Evolutionary conservation across 1,140 invertebrate genomes (phyloP).

Genomic region (Drosophila orosa): DNA sequence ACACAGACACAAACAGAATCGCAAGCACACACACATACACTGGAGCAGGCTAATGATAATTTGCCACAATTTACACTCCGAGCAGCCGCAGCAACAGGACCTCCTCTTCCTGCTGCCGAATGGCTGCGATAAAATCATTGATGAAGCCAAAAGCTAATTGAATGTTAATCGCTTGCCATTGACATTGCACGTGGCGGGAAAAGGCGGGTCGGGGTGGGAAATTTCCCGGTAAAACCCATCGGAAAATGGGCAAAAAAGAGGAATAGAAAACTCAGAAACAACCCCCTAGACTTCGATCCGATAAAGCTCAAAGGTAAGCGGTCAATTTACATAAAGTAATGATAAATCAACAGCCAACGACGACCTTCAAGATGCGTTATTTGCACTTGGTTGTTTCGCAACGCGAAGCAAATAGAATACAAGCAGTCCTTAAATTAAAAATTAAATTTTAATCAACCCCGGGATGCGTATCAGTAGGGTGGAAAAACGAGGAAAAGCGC

Average conservation of each 20-base stretch:
- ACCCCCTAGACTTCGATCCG: constrained; percentile 18
- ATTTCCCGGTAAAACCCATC: constrained; percentile 4
- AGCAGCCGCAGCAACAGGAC: constrained; percentile 60
- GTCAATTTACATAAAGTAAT: constrained; percentile 74
- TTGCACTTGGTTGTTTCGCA: constrained; percentile 43
- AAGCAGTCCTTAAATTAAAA: constrained; percentile 82
- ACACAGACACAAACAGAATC: constrained; percentile 20
- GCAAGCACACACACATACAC: constrained; percentile 17
- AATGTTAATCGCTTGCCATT: constrained; percentile 83
- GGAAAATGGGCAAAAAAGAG: constrained; percentile 13
- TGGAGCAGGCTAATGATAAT: constrained; percentile 75
- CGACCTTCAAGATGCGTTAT: constrained; percentile 43
- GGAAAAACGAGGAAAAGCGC: not conserved
- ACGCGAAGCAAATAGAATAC: constrained; percentile 66
- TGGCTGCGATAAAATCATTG: constrained; percentile 83
- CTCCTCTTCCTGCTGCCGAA: constrained; percentile 32
- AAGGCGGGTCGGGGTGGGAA: constrained; percentile 2
- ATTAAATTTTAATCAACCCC: constrained; percentile 78
- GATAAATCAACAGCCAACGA: constrained; percentile 70
- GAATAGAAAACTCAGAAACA: constrained; percentile 11
- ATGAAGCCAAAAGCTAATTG: constrained; percentile 82
- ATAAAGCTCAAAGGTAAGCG: constrained; percentile 61
- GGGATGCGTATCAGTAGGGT: constrained; percentile 55
- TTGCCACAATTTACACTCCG: constrained; percentile 82
- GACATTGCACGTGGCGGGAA: constrained; percentile 73